Evolutionary conservation across 1,140 invertebrate species (phyloP).

Genomic region (Drosophila virilis): DNA sequence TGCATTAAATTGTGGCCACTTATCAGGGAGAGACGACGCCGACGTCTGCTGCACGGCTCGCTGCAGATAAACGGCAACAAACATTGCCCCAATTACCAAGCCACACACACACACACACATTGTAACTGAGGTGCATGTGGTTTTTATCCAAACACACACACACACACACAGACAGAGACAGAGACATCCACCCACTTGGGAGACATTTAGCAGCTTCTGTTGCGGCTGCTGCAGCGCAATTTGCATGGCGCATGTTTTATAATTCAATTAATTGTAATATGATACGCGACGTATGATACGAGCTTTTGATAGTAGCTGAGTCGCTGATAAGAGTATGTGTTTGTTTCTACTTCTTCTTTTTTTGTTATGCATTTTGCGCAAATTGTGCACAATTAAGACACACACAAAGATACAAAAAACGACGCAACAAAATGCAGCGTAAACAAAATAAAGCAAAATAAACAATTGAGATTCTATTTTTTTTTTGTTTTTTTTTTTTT

Average conservation of each 20-base stretch:
- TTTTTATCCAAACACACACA: slow-evolving; percentile 21
- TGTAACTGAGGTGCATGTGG: slow-evolving; percentile 16
- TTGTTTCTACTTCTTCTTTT: slow-evolving; percentile 18
- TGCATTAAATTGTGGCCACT: slow-evolving; percentile 35
- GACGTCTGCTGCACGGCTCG: slow-evolving; percentile 16
- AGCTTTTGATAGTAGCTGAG: slow-evolving; percentile 20
- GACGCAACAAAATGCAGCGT: slow-evolving; percentile 37
- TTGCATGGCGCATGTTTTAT: slow-evolving; percentile 60
- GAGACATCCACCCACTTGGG: neutral
- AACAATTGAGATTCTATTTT: neutral
- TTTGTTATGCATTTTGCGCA: slow-evolving; percentile 56
- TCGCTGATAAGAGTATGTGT: slow-evolving; percentile 51
- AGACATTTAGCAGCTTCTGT: slow-evolving; percentile 28
- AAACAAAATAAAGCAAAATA: slow-evolving; percentile 27
- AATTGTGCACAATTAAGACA: slow-evolving; percentile 61
- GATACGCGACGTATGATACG: slow-evolving; percentile 49
- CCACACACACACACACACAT: slow-evolving; percentile 7
- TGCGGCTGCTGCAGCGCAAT: slow-evolving; percentile 37
- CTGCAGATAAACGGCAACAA: slow-evolving; percentile 41
- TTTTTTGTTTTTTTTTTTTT: slow-evolving; percentile 17
- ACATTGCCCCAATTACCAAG: slow-evolving; percentile 65
- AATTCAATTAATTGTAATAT: slow-evolving; percentile 79
- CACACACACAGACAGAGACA: slow-evolving; percentile 2
- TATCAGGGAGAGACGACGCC: slow-evolving; percentile 5
- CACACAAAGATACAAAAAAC: slow-evolving; percentile 28